A percentile compares a stretch with the other conserved stretches of the same genome.
phyloP scores from a whole-genome alignment of 2,797 vertebrate genomes.

The Sebastiscus albofasciatus region DNA sequence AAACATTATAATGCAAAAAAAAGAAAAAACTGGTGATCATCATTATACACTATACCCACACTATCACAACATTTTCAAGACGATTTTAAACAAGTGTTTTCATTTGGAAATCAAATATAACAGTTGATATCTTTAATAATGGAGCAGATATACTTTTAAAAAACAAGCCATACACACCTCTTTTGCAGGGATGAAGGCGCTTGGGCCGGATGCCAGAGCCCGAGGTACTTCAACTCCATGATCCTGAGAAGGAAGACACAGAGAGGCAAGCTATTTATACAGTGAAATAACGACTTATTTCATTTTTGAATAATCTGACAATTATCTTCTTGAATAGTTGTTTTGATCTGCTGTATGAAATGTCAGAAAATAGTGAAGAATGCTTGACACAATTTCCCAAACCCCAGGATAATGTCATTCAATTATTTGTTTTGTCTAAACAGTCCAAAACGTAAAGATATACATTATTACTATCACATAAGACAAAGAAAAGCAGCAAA shows the following conservation, averaged over 20 bases:
- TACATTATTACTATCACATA: not conserved
- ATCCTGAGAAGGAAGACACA: conserved; percentile 68
- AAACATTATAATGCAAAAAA: not conserved
- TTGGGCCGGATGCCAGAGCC: conserved; percentile 82
- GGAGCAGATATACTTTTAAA: not conserved
- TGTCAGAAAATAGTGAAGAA: not conserved
- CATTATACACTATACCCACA: not conserved
- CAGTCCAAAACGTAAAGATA: not conserved
- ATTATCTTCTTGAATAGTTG: not conserved
- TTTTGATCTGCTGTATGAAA: not conserved
- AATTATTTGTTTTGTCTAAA: not conserved
- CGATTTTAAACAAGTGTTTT: not conserved
- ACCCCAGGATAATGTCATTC: not conserved
- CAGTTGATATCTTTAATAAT: not conserved
- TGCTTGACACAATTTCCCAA: not conserved
- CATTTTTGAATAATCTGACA: not conserved
- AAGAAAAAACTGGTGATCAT: not conserved
- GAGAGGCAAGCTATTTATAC: not conserved
- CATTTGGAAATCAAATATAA: not conserved
- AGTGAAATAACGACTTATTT: not conserved
- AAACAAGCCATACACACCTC: conserved; percentile 49
- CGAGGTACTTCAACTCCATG: conserved; percentile 73
- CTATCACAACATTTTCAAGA: not conserved
- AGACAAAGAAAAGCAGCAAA: not conserved
- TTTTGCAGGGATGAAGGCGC: conserved; percentile 86